Base-by-base conservation (phyloP, 2,797 vertebrate genomes). In the Phylloscopus collybita region DNA sequence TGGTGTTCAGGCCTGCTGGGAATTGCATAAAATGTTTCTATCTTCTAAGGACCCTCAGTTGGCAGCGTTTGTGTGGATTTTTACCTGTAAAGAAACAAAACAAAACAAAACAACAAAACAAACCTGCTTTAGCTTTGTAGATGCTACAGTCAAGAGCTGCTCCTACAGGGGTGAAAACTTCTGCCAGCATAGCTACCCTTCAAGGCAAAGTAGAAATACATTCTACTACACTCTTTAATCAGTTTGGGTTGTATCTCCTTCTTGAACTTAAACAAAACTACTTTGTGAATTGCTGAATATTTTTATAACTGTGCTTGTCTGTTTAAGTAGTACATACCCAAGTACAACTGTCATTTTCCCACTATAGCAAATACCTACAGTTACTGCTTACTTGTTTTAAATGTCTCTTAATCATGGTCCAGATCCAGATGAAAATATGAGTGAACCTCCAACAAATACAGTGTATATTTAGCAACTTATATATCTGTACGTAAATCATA, bases 21-120 rank as follows among this genome's bases (percentile, higher is more conserved):
- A 90, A 57, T 80, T 91, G 65, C 40, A 29, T 90, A 56, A 95
- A 93, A 88, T 51, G 21, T 72, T 71, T 86, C 30, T 86, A 59
- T 79, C 62, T 84, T 79, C 22, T 45, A 40, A 79, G 61, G 32
- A 88, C 30, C 56, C 72, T 90, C 27, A 56, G 65, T 32, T 94
- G 73, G 67, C 93, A 95, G 40, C n/a, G 69, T 74, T 60, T 91
- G 36, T 66, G 36, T 76, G 49, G 36, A 79, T 86, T 88, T 90
- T 80, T 81, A 32, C 60, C 53, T 10, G 2, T 42, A 89, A 71
- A 90, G 21, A 56, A n/a, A 9, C 17, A 26, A 16, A 25, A 14
- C 13, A 49, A 40, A 91, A 92, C 38, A 38, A 85, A 76, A 92
- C 32, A 32, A 30, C 18, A 22, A 25, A 54, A 18, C 23, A 17